Percentiles rank a stretch among this genome's conserved stretches.
phyloP scores from a whole-genome alignment of 2,113 vertebrate species.

The Nesospiza acunhae region DNA sequence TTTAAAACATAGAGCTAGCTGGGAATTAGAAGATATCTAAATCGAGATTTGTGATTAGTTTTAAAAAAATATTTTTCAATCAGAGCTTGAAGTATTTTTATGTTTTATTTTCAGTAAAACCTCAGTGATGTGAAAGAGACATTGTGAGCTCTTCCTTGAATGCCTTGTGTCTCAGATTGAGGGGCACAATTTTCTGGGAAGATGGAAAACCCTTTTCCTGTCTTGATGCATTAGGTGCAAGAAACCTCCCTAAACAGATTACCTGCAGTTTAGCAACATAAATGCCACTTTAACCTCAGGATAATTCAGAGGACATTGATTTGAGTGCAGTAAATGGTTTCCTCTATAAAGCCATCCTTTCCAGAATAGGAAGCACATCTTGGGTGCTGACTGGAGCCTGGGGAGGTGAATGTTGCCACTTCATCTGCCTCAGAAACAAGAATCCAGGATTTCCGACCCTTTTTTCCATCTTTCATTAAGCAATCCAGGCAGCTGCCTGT shows the following conservation, averaged over 20 bases:
- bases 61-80: not conserved
- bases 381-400: accelerated
- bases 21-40: not conserved
- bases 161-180: not conserved
- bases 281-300: not conserved
- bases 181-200: not conserved
- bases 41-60: not conserved
- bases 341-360: not conserved
- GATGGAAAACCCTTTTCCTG: not conserved
- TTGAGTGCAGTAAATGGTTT: not conserved
- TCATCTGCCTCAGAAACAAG: not conserved
- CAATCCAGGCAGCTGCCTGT: not conserved
- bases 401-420: not conserved
- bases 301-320: not conserved
- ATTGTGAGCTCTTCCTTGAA: not conserved
- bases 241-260: not conserved
- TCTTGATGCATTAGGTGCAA: not conserved
- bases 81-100: not conserved
- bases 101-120: not conserved
- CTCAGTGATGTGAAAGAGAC: not conserved
- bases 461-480: not conserved
- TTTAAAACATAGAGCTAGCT: not conserved
- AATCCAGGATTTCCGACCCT: not conserved
- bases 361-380: not conserved
- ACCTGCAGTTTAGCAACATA: not conserved